A percentile compares a stretch with the other conserved stretches of the same genome.
Evolutionary conservation across 2,113 vertebrate genomes (phyloP).

Genomic region (Stictonetta naevosa): DNA sequence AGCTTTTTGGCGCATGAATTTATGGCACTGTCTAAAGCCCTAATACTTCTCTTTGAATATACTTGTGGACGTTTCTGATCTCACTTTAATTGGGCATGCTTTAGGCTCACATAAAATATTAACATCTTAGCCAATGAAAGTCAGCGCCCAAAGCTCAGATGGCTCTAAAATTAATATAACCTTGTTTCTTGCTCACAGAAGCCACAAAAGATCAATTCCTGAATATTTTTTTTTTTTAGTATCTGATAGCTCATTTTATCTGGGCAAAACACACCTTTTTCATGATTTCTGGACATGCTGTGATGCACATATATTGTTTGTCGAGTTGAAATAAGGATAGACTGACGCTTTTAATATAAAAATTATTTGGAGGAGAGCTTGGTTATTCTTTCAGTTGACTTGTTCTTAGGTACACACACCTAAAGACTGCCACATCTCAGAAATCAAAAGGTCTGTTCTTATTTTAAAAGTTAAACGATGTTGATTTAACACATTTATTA

Average conservation of each 20-base stretch:
- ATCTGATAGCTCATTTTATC: slow-evolving; percentile 49
- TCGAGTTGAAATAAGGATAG: slow-evolving; percentile 45
- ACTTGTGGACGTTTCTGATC: slow-evolving; percentile 73
- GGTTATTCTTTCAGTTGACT: neutral
- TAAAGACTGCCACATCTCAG: neutral
- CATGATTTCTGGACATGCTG: slow-evolving; percentile 31
- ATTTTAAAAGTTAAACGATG: slow-evolving; percentile 3
- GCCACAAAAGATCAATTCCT: slow-evolving; percentile 65
- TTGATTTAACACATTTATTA: neutral
- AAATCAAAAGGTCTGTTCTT: neutral
- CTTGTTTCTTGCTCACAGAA: slow-evolving; percentile 63
- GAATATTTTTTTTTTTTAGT: neutral
- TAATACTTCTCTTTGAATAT: slow-evolving; percentile 66
- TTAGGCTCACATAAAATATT: slow-evolving; percentile 77
- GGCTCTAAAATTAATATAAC: slow-evolving; percentile 69
- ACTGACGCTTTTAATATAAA: neutral
- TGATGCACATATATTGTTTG: neutral
- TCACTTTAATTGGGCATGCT: slow-evolving; percentile 73
- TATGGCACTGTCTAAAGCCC: slow-evolving; percentile 53
- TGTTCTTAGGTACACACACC: neutral
- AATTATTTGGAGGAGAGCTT: neutral
- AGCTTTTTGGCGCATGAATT: slow-evolving; percentile 44
- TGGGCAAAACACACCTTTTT: neutral
- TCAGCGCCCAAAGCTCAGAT: slow-evolving; percentile 66
- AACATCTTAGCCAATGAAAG: slow-evolving; percentile 70